These are phyloP conservation scores for Wasmannia auropunctata DNA, from an alignment of 1,140 invertebrate species.

Conservation along the genomic window DNA sequence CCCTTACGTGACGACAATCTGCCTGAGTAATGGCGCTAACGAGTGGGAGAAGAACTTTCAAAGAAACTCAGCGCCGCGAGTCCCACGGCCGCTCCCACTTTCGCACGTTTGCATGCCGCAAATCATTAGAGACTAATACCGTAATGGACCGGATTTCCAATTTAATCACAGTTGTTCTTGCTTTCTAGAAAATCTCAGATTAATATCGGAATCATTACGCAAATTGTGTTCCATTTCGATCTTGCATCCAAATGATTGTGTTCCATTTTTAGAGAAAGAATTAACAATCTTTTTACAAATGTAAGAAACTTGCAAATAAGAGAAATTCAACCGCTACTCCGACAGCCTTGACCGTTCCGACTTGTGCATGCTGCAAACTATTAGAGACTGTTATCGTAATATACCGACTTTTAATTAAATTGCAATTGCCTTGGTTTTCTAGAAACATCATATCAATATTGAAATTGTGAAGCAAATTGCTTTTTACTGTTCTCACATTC, in stretches of 20 bases:
- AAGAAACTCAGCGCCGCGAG: constrained; percentile 39
- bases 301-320: too few relatives aligned
- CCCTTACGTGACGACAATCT: constrained; percentile 49
- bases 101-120: background rate
- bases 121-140: background rate
- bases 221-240: background rate
- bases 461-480: background rate
- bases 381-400: background rate
- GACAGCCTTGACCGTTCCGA: background rate
- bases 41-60: constrained; percentile 49
- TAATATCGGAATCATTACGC: background rate
- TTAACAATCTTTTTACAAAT: background rate
- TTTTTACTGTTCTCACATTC: background rate
- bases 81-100: background rate
- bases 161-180: background rate
- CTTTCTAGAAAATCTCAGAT: background rate
- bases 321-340: background rate
- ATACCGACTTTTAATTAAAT: background rate
- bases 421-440: background rate
- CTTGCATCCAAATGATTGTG: background rate
- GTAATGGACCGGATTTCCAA: background rate
- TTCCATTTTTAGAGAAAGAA: background rate
- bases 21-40: constrained; percentile 52
- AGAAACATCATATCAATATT: background rate
- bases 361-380: background rate